phyloP scores from a whole-genome alignment of 1,140 invertebrate species.

The Bombus fervidus region DNA sequence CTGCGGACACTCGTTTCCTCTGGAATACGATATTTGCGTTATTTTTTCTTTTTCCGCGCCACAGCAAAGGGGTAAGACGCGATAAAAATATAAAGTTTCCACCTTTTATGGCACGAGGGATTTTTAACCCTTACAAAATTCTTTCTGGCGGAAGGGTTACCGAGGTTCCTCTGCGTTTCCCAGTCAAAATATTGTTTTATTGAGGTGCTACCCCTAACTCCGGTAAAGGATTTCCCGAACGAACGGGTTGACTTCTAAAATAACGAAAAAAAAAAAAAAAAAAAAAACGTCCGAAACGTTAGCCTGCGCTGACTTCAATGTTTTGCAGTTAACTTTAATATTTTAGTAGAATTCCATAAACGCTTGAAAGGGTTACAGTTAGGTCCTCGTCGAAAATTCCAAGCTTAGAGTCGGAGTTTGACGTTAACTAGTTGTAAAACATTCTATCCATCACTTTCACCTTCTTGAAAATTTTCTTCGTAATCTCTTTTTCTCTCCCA shows the following conservation, averaged over 20 bases:
- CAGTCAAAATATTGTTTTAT: slow-evolving; percentile 80
- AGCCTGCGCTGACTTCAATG: neutral
- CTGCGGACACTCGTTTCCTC: slow-evolving; percentile 58
- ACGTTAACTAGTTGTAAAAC: slow-evolving; percentile 49
- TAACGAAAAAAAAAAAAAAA: slow-evolving; percentile 4
- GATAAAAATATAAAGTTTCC: slow-evolving; percentile 75
- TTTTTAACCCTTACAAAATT: slow-evolving; percentile 74
- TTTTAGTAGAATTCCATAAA: slow-evolving; percentile 61
- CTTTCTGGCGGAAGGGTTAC: slow-evolving; percentile 60
- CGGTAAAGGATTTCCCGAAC: slow-evolving; percentile 64
- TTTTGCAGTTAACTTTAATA: slow-evolving; percentile 64
- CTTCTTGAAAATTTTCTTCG: slow-evolving; percentile 14
- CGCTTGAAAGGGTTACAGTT: slow-evolving; percentile 65
- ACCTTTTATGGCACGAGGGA: slow-evolving; percentile 40
- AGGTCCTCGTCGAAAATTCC: slow-evolving; percentile 2
- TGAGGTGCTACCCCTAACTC: slow-evolving; percentile 65
- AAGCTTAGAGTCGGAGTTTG: neutral
- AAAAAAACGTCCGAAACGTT: slow-evolving; percentile 27
- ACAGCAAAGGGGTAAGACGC: slow-evolving; percentile 54
- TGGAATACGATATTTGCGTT: slow-evolving; percentile 58
- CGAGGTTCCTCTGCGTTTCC: neutral
- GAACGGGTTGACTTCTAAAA: slow-evolving; percentile 69
- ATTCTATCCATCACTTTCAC: slow-evolving; percentile 34
- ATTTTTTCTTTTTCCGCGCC: slow-evolving; percentile 5
- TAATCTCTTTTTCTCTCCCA: neutral